Evolutionary conservation across 2,797 vertebrate genomes (phyloP).

Genomic region (Anniella stebbinsi): DNA sequence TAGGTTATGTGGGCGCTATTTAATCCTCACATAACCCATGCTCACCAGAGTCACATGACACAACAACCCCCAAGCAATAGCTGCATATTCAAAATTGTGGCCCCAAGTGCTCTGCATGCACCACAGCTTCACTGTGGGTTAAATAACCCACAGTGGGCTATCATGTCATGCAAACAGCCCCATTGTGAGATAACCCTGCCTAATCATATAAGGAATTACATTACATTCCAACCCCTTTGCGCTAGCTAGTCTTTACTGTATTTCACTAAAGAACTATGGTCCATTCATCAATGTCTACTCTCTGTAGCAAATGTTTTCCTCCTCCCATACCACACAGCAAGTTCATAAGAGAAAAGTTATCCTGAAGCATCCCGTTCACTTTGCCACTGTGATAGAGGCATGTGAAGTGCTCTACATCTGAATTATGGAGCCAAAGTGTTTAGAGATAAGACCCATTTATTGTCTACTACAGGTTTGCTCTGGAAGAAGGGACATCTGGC

Average conservation of each 20-base stretch:
- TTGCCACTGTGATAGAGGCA: background rate
- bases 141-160: too few relatives aligned
- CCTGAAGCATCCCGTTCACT: background rate
- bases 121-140: too few relatives aligned
- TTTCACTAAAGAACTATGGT: background rate
- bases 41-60: too few relatives aligned
- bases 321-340: background rate
- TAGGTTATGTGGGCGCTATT: too few relatives aligned
- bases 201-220: background rate
- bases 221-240: background rate
- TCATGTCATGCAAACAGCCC: too few relatives aligned
- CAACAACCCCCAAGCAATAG: too few relatives aligned
- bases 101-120: too few relatives aligned
- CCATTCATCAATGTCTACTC: too few relatives aligned
- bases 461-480: background rate
- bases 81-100: too few relatives aligned
- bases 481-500: background rate
- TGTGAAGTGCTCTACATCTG: background rate
- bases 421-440: too few relatives aligned
- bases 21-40: too few relatives aligned
- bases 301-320: background rate
- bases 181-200: background rate
- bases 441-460: background rate
- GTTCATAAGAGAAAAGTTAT: background rate
- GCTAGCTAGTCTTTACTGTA: background rate